phyloP scores from a whole-genome alignment of 2,888 invertebrate genomes.

The Pachliopta kotzebuea region DNA sequence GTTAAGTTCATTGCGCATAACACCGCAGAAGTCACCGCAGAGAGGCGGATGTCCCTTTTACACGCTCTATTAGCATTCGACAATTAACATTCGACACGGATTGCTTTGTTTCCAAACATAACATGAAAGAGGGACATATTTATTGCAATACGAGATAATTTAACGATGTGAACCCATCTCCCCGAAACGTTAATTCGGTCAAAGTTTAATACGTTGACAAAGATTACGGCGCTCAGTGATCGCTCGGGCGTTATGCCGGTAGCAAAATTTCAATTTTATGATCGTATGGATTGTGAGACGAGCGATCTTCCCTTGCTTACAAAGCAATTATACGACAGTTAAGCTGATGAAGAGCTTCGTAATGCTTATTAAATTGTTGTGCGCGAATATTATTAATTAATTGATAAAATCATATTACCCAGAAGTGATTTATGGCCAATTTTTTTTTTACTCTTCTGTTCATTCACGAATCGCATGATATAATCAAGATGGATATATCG shows the following conservation, averaged over 20 bases:
- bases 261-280: slow-evolving; percentile 67
- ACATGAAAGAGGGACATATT: slow-evolving; percentile 61
- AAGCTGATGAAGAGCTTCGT: slow-evolving; percentile 45
- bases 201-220: slow-evolving; percentile 78
- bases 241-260: slow-evolving; percentile 61
- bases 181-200: slow-evolving; percentile 70
- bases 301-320: slow-evolving; percentile 35
- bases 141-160: slow-evolving; percentile 74
- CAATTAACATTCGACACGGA: slow-evolving; percentile 50
- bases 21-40: background rate
- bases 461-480: no score
- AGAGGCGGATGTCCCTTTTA: slow-evolving; percentile 46
- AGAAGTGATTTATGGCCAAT: background rate
- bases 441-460: background rate
- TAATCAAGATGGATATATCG: no score
- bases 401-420: background rate
- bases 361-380: slow-evolving; percentile 33
- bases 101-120: slow-evolving; percentile 72
- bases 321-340: slow-evolving; percentile 47
- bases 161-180: slow-evolving; percentile 73
- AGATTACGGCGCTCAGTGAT: slow-evolving; percentile 66
- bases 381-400: slow-evolving; percentile 11
- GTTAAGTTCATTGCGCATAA: slow-evolving; percentile 6
- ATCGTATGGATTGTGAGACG: slow-evolving; percentile 69
- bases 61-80: slow-evolving; percentile 68